phyloP scores from a whole-genome alignment of 2,113 vertebrate genomes.

The Cynocephalus volans region DNA sequence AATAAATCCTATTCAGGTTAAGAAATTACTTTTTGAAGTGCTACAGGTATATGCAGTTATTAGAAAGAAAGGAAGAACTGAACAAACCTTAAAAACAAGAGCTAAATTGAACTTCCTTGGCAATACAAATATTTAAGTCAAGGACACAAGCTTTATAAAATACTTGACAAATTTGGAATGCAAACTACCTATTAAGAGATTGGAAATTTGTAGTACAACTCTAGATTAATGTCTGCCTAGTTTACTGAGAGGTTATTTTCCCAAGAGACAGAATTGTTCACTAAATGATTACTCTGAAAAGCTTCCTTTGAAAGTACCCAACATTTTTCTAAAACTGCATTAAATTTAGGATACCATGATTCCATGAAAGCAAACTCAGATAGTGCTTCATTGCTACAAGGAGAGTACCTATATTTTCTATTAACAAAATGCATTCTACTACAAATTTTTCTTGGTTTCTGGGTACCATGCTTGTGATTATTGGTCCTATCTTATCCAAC shows the following conservation, averaged over 20 bases:
- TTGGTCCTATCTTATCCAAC: background rate
- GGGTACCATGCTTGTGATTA: background rate
- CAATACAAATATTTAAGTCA: background rate
- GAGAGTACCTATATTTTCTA: background rate
- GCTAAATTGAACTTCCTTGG: background rate
- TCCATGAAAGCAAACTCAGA: background rate
- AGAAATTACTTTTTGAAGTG: background rate
- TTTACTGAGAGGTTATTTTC: constrained; percentile 15
- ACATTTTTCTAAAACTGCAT: background rate
- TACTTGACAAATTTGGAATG: background rate
- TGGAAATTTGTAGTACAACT: background rate
- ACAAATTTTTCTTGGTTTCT: background rate
- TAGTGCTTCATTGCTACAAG: background rate
- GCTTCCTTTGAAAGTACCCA: background rate
- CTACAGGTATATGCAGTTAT: background rate
- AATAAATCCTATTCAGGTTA: background rate
- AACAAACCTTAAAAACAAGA: background rate
- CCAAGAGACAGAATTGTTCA: background rate
- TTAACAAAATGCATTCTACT: background rate
- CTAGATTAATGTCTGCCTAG: background rate
- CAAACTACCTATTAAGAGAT: background rate
- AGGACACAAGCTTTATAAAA: background rate
- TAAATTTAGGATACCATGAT: background rate
- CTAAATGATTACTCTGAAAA: background rate
- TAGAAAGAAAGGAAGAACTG: background rate